These are phyloP conservation scores for Margarornis squamiger DNA, from an alignment of 2,797 vertebrate species.

Conservation along the genomic window DNA sequence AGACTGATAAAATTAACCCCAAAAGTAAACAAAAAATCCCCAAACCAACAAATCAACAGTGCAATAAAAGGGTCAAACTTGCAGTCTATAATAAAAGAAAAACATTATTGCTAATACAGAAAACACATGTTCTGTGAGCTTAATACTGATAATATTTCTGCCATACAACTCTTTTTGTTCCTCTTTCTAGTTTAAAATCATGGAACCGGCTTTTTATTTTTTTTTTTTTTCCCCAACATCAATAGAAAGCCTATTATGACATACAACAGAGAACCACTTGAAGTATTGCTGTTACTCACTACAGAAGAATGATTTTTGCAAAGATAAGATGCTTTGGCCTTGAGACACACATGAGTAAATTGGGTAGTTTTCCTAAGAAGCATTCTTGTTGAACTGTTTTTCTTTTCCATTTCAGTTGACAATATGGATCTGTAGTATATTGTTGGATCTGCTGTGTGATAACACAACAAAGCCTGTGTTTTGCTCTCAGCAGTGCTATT, in stretches of 20 bases:
- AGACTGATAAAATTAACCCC: not conserved
- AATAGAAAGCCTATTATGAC: conserved; percentile 49
- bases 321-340: conserved; percentile 60
- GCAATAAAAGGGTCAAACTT: not conserved
- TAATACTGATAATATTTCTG: not conserved
- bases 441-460: conserved; percentile 61
- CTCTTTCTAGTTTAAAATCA: conserved; percentile 26
- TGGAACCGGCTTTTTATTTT: not conserved
- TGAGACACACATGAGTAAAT: conserved; percentile 63
- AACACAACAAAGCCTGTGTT: conserved; percentile 60
- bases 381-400: conserved; percentile 61
- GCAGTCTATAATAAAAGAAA: not conserved
- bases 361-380: conserved; percentile 66
- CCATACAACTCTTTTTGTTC: not conserved
- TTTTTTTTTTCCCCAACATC: not conserved
- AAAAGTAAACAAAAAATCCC: not conserved
- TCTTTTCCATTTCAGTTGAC: conserved; percentile 58
- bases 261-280: conserved; percentile 44
- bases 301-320: conserved; percentile 61
- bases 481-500: conserved; percentile 46
- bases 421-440: conserved; percentile 62
- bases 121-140: not conserved
- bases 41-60: not conserved
- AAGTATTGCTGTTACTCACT: conserved; percentile 60
- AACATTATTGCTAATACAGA: not conserved